phyloP scores from a whole-genome alignment of 2,888 invertebrate genomes.

The Nephrotoma flavescens region DNA sequence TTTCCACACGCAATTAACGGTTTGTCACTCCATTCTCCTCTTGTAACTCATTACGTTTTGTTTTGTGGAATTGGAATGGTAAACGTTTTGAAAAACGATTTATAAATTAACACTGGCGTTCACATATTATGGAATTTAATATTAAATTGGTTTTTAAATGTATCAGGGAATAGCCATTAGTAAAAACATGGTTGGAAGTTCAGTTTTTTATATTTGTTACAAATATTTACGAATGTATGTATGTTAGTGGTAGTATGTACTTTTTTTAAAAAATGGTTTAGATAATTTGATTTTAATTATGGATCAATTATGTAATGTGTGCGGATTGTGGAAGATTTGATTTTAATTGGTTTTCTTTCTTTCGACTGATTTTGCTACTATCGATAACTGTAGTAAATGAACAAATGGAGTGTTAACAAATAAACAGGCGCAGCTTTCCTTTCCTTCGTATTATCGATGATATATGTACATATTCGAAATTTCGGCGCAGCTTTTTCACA shows the following conservation, averaged over 20 bases:
- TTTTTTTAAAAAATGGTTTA: not conserved
- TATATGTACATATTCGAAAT: no score
- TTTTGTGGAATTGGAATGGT: not conserved
- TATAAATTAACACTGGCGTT: not conserved
- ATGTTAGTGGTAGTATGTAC: no score
- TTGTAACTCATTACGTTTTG: not conserved
- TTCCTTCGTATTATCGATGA: no score
- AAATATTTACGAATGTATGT: not conserved
- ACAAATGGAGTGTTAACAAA: no score
- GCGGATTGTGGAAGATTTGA: not conserved
- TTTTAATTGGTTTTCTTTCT: no score
- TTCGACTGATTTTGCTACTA: no score
- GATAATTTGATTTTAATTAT: not conserved
- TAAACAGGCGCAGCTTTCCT: no score
- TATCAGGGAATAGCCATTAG: not conserved
- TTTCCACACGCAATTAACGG: not conserved
- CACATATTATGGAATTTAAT: not conserved
- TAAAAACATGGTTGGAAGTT: not conserved
- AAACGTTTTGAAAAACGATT: not conserved
- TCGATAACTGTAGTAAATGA: no score
- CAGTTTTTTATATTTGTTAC: not conserved
- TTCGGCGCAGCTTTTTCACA: no score
- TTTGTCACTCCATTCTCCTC: not conserved
- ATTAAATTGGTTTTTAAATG: not conserved
- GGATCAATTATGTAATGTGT: not conserved